A percentile compares a stretch with the other conserved stretches of the same genome.
These are phyloP conservation scores for Brienomyrus brachyistius DNA, from an alignment of 2,113 vertebrate genomes.

Conservation along the genomic window DNA sequence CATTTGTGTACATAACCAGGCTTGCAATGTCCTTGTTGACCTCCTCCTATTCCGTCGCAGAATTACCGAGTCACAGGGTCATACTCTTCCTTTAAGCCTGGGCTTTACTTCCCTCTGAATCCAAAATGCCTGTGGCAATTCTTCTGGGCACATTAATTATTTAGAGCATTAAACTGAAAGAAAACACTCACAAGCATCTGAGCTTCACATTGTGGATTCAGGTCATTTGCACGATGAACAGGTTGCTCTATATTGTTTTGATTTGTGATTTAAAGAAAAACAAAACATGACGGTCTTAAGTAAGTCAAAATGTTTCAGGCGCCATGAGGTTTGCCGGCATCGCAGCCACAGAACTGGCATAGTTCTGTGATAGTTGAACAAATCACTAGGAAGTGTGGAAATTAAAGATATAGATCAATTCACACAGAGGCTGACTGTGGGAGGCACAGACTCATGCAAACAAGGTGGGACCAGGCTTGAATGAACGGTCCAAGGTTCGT, in stretches of 20 bases:
- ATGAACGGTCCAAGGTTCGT: neutral
- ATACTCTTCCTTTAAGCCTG: conserved; percentile 31
- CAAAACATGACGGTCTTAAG: neutral
- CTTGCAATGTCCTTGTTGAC: neutral
- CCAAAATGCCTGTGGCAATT: conserved; percentile 39
- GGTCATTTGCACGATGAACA: neutral
- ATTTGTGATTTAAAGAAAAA: neutral
- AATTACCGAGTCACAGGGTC: conserved; percentile 37
- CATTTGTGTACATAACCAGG: conserved; percentile 26
- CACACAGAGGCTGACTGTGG: neutral
- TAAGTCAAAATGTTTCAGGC: neutral
- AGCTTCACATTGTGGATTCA: neutral
- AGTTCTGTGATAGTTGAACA: neutral
- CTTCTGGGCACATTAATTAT: conserved; percentile 57
- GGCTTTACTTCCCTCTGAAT: neutral
- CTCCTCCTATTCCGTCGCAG: conserved; percentile 22
- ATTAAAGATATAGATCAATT: neutral
- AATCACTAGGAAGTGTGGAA: neutral
- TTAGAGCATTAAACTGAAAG: conserved; percentile 1
- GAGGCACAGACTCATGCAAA: neutral
- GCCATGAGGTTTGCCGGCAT: neutral
- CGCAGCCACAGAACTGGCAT: neutral
- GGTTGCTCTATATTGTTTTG: neutral
- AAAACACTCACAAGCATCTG: neutral
- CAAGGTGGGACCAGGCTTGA: too few species aligned